Evolutionary conservation across 2,797 vertebrate genomes (phyloP).

Genomic region (Sitta carolinensis): DNA sequence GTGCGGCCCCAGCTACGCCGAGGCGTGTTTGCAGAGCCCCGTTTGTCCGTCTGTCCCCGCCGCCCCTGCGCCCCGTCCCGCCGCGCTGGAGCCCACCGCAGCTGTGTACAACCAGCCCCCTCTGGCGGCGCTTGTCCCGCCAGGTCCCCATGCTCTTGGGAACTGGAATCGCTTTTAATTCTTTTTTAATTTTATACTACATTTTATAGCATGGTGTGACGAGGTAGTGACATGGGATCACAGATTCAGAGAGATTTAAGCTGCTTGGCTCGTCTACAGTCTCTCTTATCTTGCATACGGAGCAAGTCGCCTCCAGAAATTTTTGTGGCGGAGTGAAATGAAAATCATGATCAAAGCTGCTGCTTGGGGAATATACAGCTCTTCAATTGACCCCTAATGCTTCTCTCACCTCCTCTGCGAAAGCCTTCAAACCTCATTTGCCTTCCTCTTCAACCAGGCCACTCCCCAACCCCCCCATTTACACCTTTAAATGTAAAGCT

Average conservation of each 20-base stretch:
- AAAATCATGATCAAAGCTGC: neutral
- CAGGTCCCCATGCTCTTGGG: too few species aligned
- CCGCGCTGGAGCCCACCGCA: rapidly evolving
- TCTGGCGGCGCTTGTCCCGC: neutral
- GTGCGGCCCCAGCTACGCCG: neutral
- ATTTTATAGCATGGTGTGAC: rapidly evolving
- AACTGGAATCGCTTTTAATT: rapidly evolving
- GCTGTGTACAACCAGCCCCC: neutral
- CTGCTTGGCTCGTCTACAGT: neutral
- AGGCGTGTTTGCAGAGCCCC: neutral
- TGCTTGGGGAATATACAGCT: neutral
- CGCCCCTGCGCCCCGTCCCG: rapidly evolving
- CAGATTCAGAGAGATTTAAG: neutral
- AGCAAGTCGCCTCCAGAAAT: neutral
- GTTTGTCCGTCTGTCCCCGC: neutral
- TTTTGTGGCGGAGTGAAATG: neutral
- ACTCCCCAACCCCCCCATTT: neutral
- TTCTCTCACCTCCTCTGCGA: neutral
- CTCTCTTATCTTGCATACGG: rapidly evolving
- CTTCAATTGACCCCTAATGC: neutral
- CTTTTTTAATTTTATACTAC: rapidly evolving
- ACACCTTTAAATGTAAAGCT: neutral
- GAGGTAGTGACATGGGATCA: neutral
- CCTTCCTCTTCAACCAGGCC: neutral
- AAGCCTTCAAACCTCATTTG: neutral